Evolutionary conservation across 2,797 vertebrate genomes (phyloP), one percentile per base, ranked within the genome.

Genomic region (Lepus oiostolus): DNA sequence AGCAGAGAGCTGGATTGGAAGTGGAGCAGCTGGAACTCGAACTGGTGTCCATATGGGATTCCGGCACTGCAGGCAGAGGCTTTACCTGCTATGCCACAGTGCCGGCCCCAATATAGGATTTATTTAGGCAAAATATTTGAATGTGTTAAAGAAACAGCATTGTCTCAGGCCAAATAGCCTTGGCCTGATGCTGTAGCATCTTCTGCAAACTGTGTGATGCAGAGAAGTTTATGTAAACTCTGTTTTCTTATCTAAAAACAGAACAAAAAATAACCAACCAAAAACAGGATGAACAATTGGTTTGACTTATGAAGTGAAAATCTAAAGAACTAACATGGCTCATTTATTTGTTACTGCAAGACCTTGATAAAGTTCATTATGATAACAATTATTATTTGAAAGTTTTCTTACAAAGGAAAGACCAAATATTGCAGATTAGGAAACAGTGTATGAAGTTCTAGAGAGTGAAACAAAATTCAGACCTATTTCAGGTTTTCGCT

Each of bases 331-430:
- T 63, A 85, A 84, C 32, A 50, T 0, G 67, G 24, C 35, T 67
- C 16, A 19, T 75, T 68, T 74, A 7, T 87, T 77, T 94, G 50
- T 92, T 89, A 90, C 10, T 65, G 22, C 47, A 50, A 85, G n/a
- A 68, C 4, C n/a, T 89, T 62, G 50, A 5, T 32, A 71, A 85
- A 58, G 87, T 75, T 47, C 16, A 30, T 72, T 68, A 52, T 83
- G 32, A 54, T 79, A 85, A 81, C 22, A 6, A 9, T 74, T 54
- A 47, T 38, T 24, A 32, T 77, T 71, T 75, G 28, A 28, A 90
- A 87, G 10, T 10, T 62, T 95, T 90, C 47, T 94, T n/a, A 65
- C 30, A 10, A 32, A 54, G n/a, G 82, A 54, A 79, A 94, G 75
- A 26, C 6, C 5, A n/a, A 28, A 32, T 60, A 35, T 16, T 76